phyloP scores from a whole-genome alignment of 2,797 vertebrate species.

The Semaprochilodus insignis region DNA sequence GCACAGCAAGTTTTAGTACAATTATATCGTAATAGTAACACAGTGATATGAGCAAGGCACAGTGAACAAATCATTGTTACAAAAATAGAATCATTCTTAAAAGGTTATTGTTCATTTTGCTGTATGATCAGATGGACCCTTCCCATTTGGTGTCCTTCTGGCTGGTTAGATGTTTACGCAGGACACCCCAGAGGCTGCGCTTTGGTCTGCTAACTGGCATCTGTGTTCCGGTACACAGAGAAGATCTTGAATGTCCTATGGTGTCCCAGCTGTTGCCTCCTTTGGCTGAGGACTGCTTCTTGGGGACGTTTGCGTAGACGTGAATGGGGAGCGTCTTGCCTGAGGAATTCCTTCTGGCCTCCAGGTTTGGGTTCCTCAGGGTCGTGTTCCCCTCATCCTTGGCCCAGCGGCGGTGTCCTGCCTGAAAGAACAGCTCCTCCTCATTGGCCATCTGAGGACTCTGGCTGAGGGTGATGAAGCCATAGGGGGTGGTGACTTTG shows the following conservation, averaged over 20 bases:
- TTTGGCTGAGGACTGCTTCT: conserved; percentile 23
- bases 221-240: conserved; percentile 41
- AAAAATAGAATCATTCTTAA: background rate
- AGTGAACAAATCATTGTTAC: background rate
- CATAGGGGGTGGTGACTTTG: conserved; percentile 82
- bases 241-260: conserved; percentile 21
- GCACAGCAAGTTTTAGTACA: background rate
- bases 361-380: background rate
- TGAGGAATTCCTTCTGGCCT: conserved; percentile 24
- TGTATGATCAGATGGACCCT: conserved; percentile 6
- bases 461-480: conserved; percentile 82
- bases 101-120: background rate
- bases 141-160: conserved; percentile 25
- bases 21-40: background rate
- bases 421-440: conserved; percentile 82
- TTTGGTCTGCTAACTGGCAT: conserved; percentile 61
- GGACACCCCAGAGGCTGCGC: conserved; percentile 65
- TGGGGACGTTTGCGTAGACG: conserved; percentile 28
- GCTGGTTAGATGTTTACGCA: conserved; percentile 70
- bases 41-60: background rate
- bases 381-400: conserved; percentile 50
- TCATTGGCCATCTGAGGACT: conserved; percentile 84
- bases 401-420: conserved; percentile 51
- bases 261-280: conserved; percentile 38
- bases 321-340: conserved; percentile 37